phyloP scores from a whole-genome alignment of 2,888 invertebrate genomes.

The Platycheirus albimanus region DNA sequence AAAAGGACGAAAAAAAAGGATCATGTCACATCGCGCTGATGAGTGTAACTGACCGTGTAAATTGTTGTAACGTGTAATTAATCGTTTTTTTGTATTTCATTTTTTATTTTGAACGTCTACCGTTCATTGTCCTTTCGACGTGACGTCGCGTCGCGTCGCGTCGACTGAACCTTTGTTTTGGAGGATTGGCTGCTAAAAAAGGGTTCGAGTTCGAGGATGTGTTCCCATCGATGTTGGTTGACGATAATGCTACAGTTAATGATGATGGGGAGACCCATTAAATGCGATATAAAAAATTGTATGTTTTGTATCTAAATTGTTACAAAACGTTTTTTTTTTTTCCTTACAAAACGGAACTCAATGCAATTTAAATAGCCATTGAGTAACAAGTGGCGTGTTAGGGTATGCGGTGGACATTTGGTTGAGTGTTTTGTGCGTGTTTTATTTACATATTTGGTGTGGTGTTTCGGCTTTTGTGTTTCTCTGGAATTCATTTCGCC shows the following conservation, averaged over 20 bases:
- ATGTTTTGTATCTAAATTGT: slow-evolving; percentile 33
- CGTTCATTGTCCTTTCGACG: slow-evolving; percentile 16
- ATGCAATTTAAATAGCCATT: slow-evolving; percentile 60
- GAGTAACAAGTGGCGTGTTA: slow-evolving; percentile 67
- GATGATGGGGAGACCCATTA: slow-evolving; percentile 36
- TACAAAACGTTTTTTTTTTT: slow-evolving; percentile 41
- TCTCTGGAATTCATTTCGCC: slow-evolving; percentile 18
- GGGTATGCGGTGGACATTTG: slow-evolving; percentile 65
- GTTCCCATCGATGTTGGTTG: slow-evolving; percentile 35
- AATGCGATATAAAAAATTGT: slow-evolving; percentile 30
- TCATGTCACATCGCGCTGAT: slow-evolving; percentile 67
- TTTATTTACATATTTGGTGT: background rate
- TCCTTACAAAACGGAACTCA: slow-evolving; percentile 40
- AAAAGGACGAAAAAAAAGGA: slow-evolving; percentile 49
- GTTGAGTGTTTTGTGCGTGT: slow-evolving; percentile 39
- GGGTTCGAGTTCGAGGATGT: slow-evolving; percentile 34
- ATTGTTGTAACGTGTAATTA: slow-evolving; percentile 70
- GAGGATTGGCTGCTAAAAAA: slow-evolving; percentile 8
- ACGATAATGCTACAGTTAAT: slow-evolving; percentile 44
- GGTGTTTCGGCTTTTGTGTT: background rate
- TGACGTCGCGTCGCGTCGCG: too few species aligned
- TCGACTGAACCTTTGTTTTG: slow-evolving; percentile 29
- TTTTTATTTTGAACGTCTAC: too few species aligned
- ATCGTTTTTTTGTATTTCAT: slow-evolving; percentile 53
- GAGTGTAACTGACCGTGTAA: slow-evolving; percentile 74